Evolutionary conservation across 2,797 vertebrate species (phyloP).

Genomic region (Salmo trutta): DNA sequence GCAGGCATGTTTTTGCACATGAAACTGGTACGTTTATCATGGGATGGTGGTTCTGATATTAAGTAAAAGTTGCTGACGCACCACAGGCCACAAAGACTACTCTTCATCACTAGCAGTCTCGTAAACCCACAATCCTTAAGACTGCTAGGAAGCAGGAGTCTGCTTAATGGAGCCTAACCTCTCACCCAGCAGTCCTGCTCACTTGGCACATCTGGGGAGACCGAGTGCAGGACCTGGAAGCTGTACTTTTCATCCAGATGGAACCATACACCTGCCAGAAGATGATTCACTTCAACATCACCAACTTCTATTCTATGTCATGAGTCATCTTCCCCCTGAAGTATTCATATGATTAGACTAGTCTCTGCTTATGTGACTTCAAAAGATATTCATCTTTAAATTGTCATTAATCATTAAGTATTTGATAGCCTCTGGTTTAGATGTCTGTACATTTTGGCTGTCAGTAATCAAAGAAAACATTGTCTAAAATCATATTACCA

Average conservation of each 20-base stretch:
- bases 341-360: not conserved
- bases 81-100: not conserved
- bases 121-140: not conserved
- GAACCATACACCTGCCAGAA: conserved; percentile 5
- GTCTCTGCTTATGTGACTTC: not conserved
- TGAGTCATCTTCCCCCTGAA: too few species aligned
- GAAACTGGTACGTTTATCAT: not conserved
- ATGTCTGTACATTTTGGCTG: too few species aligned
- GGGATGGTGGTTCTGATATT: not conserved
- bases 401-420: too few species aligned
- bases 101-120: not conserved
- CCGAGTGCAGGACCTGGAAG: conserved; percentile 20
- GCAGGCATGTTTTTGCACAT: not conserved
- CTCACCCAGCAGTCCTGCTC: conserved; percentile 21
- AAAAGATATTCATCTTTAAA: not conserved
- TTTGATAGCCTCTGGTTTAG: too few species aligned
- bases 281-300: not conserved
- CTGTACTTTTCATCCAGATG: conserved; percentile 16
- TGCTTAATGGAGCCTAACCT: conserved; percentile 57
- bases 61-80: not conserved
- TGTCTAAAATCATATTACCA: too few species aligned
- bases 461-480: too few species aligned
- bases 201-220: conserved; percentile 18
- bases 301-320: not conserved
- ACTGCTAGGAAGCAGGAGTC: conserved; percentile 23